A percentile compares a stretch with the other conserved stretches of the same genome.
Conservation (phyloP, 92 coral and sea anemone genomes). For the Micromussa lordhowensis region DNA sequence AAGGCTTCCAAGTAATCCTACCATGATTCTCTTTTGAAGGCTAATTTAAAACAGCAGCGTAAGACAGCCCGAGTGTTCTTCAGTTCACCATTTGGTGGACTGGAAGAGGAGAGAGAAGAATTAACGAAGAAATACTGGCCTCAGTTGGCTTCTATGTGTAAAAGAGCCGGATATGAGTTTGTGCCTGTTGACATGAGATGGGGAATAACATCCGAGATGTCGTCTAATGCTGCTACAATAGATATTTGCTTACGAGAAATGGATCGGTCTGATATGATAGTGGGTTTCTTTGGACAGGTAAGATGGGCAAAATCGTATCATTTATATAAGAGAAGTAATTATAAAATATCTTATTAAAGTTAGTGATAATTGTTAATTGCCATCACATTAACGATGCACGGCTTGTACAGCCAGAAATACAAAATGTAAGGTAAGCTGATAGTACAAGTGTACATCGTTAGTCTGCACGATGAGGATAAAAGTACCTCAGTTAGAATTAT, state of each 20-base stretch:
- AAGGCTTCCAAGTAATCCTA: not conserved
- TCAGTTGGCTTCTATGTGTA: conserved; percentile 84
- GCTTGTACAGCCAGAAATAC: not conserved
- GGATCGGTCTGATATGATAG: conserved; percentile 96
- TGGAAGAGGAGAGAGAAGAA: conserved; percentile 95
- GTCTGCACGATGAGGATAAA: no score
- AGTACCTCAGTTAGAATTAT: no score
- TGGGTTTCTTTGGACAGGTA: conserved; percentile 98
- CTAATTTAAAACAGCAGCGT: conserved; percentile 32
- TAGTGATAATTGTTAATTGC: not conserved
- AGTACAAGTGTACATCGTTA: no score
- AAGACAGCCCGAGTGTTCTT: conserved; percentile 91
- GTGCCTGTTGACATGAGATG: conserved; percentile 94
- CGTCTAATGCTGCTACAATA: conserved; percentile 92
- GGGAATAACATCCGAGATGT: conserved; percentile 97
- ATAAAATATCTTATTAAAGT: no score
- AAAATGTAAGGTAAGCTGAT: not conserved
- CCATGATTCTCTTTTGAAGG: not conserved
- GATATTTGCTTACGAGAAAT: conserved; percentile 90
- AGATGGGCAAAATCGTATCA: not conserved
- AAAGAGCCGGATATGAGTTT: conserved; percentile 90
- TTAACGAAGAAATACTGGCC: conserved; percentile 97
- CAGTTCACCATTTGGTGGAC: conserved; percentile 97
- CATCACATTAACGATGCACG: not conserved
- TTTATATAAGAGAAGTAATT: not conserved